Evolutionary conservation across 2,113 vertebrate genomes (phyloP).

Genomic region (Mugil cephalus): DNA sequence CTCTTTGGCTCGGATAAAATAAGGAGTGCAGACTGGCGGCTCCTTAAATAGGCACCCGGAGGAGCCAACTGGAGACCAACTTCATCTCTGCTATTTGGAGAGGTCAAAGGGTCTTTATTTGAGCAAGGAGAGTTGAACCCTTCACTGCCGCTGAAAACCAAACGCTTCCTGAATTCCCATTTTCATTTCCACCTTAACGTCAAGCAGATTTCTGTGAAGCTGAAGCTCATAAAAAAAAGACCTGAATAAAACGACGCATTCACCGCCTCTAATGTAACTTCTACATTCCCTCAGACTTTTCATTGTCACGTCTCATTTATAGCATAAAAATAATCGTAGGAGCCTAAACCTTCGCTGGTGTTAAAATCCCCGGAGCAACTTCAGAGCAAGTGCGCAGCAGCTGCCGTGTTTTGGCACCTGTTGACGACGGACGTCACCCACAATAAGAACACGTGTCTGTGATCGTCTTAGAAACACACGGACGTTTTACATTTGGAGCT

Average conservation of each 20-base stretch:
- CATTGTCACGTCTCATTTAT: slow-evolving; percentile 28
- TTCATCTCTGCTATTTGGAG: slow-evolving; percentile 34
- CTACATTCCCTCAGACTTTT: slow-evolving; percentile 7
- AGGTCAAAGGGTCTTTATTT: slow-evolving; percentile 48
- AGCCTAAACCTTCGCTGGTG: slow-evolving; percentile 51
- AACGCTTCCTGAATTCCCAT: slow-evolving; percentile 21
- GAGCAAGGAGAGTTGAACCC: slow-evolving; percentile 18
- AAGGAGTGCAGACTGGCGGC: slow-evolving; percentile 34
- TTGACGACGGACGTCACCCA: slow-evolving; percentile 39
- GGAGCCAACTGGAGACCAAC: slow-evolving; percentile 43
- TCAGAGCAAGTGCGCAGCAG: slow-evolving; percentile 48
- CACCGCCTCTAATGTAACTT: not conserved
- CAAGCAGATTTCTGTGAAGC: not conserved
- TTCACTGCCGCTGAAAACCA: slow-evolving; percentile 7
- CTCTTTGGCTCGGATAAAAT: slow-evolving; percentile 61
- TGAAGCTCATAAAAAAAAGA: slow-evolving; percentile 7
- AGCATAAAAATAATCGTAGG: slow-evolving; percentile 33
- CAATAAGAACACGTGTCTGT: slow-evolving; percentile 32
- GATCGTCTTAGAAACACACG: slow-evolving; percentile 14
- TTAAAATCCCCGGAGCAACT: slow-evolving; percentile 40
- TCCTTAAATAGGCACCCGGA: slow-evolving; percentile 55
- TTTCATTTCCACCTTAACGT: not conserved
- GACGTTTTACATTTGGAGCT: slow-evolving; percentile 16
- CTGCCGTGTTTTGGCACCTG: slow-evolving; percentile 57
- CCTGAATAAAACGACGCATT: not conserved